These are phyloP conservation scores for Mythimna impura DNA, from an alignment of 2,888 invertebrate genomes.

Conservation along the genomic window DNA sequence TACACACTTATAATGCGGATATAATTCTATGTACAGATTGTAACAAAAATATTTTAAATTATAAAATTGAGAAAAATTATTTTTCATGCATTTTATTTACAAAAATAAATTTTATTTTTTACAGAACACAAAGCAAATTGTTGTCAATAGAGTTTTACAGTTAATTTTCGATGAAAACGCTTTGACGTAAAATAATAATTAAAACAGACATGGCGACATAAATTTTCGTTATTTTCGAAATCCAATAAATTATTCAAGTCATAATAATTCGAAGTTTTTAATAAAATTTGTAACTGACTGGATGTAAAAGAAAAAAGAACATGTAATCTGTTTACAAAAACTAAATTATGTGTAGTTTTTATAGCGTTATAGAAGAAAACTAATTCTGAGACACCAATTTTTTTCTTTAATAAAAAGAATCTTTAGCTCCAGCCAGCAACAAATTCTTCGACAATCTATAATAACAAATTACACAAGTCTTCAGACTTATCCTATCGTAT, in stretches of 20 bases:
- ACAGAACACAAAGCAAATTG: conserved; percentile 43
- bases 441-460: conserved; percentile 31
- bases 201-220: conserved; percentile 15
- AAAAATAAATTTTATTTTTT: conserved; percentile 51
- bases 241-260: conserved; percentile 51
- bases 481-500: conserved; percentile 66
- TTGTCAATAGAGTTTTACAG: conserved; percentile 21
- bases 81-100: conserved; percentile 64
- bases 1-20: conserved; percentile 55
- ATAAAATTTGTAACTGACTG: not conserved
- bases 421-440: conserved; percentile 2
- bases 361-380: no score
- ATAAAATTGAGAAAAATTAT: conserved; percentile 39
- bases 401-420: not conserved
- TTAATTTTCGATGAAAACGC: conserved; percentile 8
- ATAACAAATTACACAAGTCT: conserved; percentile 50
- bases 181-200: conserved; percentile 20
- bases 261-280: conserved; percentile 22
- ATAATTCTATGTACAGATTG: conserved; percentile 54
- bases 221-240: conserved; percentile 30
- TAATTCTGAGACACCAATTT: no score
- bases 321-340: not conserved
- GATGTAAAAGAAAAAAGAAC: conserved; percentile 5
- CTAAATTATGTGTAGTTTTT: not conserved
- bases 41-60: conserved; percentile 47